These are phyloP conservation scores for Amazona ochrocephala DNA, from an alignment of 2,797 vertebrate species.

Conservation along the genomic window DNA sequence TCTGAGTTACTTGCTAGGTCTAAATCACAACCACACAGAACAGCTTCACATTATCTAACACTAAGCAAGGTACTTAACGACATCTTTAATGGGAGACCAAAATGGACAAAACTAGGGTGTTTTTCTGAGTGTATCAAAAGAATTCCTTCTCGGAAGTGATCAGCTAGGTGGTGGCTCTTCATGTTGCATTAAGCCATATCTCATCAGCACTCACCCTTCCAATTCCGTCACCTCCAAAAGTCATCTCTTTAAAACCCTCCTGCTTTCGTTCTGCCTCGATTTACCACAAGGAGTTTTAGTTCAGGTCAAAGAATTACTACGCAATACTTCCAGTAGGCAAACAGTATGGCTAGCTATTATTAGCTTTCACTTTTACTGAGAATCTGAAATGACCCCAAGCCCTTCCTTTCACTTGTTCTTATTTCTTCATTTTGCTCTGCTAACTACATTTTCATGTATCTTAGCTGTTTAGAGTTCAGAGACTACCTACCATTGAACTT, in stretches of 20 bases:
- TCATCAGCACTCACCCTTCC: neutral
- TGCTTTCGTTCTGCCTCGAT: neutral
- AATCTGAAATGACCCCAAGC: neutral
- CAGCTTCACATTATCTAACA: neutral
- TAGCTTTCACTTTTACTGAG: neutral
- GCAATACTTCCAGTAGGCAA: neutral
- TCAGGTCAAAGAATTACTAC: neutral
- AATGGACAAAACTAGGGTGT: neutral
- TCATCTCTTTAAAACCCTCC: fast-evolving
- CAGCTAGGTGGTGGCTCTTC: neutral
- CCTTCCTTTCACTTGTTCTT: neutral
- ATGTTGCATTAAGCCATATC: neutral
- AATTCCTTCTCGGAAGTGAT: neutral
- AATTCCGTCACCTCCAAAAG: neutral
- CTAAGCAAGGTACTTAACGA: neutral
- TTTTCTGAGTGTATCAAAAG: neutral
- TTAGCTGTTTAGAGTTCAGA: neutral
- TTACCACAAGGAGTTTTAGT: neutral
- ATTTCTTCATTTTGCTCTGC: neutral
- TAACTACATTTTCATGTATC: neutral
- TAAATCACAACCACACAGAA: neutral
- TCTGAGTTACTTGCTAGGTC: neutral
- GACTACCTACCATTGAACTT: neutral
- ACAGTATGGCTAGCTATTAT: neutral
- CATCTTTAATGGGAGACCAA: neutral